These are phyloP conservation scores for Brachionus plicatilis DNA, from an alignment of 1,140 invertebrate species.

Conservation along the genomic window DNA sequence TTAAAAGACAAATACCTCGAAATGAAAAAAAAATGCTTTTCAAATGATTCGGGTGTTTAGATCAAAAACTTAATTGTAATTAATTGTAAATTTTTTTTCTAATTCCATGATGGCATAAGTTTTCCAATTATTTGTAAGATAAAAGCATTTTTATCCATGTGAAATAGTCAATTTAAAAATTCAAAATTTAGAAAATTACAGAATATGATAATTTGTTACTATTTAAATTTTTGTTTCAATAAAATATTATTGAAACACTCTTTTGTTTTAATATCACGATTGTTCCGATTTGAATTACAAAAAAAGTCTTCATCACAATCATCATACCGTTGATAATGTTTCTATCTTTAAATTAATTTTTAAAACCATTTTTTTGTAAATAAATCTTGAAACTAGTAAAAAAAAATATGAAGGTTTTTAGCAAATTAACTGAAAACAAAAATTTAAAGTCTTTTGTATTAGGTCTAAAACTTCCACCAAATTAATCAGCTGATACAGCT, in stretches of 20 bases:
- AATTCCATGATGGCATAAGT: not conserved
- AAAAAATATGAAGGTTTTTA: too few relatives aligned
- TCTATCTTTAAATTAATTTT: too few relatives aligned
- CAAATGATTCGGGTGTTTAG: not conserved
- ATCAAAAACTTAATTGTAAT: not conserved
- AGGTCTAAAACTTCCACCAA: too few relatives aligned
- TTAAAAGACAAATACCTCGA: constrained; percentile 25
- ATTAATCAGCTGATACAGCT: too few relatives aligned
- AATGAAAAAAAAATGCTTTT: constrained; percentile 31
- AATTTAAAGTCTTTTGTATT: too few relatives aligned
- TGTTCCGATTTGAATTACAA: too few relatives aligned
- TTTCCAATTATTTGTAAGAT: not conserved
- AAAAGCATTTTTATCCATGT: not conserved
- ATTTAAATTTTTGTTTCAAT: not conserved
- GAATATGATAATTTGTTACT: not conserved
- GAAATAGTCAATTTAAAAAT: not conserved
- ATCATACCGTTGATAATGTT: too few relatives aligned
- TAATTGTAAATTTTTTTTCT: not conserved
- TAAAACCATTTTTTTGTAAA: too few relatives aligned
- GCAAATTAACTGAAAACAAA: too few relatives aligned
- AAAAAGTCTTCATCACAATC: too few relatives aligned
- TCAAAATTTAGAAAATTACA: not conserved
- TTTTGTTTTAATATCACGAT: not conserved
- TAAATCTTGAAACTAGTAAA: too few relatives aligned
- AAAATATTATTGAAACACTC: not conserved